Base-by-base conservation (phyloP, 2,797 vertebrate genomes). In the Catostomus latipinnis region DNA sequence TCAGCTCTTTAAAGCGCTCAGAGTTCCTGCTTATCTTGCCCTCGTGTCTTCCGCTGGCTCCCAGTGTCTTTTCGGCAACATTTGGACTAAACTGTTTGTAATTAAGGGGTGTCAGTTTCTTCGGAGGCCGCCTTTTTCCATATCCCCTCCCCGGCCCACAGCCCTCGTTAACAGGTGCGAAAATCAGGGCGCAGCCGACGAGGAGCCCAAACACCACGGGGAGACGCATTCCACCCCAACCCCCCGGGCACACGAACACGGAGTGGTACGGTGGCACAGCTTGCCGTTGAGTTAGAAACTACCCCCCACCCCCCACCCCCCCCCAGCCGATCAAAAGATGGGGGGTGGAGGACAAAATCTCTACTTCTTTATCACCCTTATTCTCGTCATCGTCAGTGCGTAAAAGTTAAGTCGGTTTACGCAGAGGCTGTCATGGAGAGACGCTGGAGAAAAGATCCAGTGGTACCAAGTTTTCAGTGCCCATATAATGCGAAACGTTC, bases 61-160 rank as follows among this genome's bases (percentile, higher is more conserved):
- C 97, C 88, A 98, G 94, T 14, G 96, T 98, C 92, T 98, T 97
- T 93, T 98, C 97, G 50, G 97, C 96, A 57, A 98, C 97, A 91
- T 97, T 97, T 83, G 98, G 98, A 87, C 94, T 96, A 93, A 98
- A 99, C 86, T 98, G 97, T 92, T 98, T 98, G 92, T 96, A 97
- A 58, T 95, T 94, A 16, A 98, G 96, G 86, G 97, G 97, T 86
- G 95, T 94, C 83, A 98, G 97, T 91, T 96, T 97, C 89, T 96
- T 95, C 57, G 96, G 94, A 62, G 93, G 95, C 84, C 96, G 94
- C 89, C 97, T 95, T 93, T 96, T 97, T 85, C 97, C 97, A 93
- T 97, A 95, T 88, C 96, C 97, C 91, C 96, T 95, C 92, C 97
- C 97, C 93, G 97, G 97, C 88, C 97, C 97, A 91, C 97, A 99